Conservation (phyloP, 92 coral and sea anemone species). For the Bergia sp. region DNA sequence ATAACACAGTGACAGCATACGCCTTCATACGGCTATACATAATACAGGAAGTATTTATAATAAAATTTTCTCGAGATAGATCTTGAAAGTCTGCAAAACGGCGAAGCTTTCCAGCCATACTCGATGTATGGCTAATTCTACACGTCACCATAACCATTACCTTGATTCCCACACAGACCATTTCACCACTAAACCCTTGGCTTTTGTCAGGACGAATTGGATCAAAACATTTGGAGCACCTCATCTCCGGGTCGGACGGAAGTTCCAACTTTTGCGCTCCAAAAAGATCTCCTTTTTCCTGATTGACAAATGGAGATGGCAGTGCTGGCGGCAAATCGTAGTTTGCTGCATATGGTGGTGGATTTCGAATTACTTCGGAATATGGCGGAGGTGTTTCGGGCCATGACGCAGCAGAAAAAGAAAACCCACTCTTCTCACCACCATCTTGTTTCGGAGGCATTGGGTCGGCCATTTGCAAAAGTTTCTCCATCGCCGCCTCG, state of each 20-base stretch:
- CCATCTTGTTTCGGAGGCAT: constrained; percentile 11
- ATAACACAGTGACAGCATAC: no score
- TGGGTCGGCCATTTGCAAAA: constrained; percentile 34
- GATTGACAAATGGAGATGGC: constrained; percentile 72
- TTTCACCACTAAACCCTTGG: constrained; percentile 87
- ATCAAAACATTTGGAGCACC: constrained; percentile 95
- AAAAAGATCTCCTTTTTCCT: constrained; percentile 66
- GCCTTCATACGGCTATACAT: no score
- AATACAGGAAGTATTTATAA: no score
- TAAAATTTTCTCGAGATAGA: no score
- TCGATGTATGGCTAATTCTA: neutral
- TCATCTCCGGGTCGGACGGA: constrained; percentile 64
- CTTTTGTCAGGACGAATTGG: constrained; percentile 79
- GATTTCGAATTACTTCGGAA: constrained; percentile 56
- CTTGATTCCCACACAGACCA: constrained; percentile 83
- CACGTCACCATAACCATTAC: constrained; percentile 41
- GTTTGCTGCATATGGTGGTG: constrained; percentile 48
- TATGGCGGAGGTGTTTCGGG: constrained; percentile 87
- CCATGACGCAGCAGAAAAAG: constrained; percentile 28
- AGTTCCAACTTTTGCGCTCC: constrained; percentile 59
- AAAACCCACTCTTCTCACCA: constrained; percentile 38
- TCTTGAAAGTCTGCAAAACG: no score
- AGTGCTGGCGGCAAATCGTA: constrained; percentile 48
- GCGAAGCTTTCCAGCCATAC: neutral
- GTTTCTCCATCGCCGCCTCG: constrained; percentile 56